phyloP scores from a whole-genome alignment of 2,113 vertebrate genomes.

The Poecilia latipinna region DNA sequence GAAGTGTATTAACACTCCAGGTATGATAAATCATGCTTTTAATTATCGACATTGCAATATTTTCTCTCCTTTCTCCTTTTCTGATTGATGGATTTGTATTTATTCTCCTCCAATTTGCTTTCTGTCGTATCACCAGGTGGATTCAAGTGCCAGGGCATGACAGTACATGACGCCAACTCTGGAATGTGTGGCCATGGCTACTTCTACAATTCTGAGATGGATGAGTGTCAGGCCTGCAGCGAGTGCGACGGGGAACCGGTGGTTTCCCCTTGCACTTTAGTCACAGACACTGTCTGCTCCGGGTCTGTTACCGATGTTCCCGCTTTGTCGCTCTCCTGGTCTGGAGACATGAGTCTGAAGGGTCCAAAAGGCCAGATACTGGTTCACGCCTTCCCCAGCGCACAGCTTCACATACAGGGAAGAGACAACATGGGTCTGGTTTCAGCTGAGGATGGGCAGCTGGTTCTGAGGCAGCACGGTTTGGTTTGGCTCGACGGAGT shows the following conservation, averaged over 20 bases:
- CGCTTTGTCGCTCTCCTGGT: conserved; percentile 83
- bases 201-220: conserved; percentile 85
- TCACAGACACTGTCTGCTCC: conserved; percentile 82
- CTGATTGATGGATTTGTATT: neutral
- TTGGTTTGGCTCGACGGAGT: conserved; percentile 87
- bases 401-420: conserved; percentile 81
- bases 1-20: conserved; percentile 88
- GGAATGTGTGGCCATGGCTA: conserved; percentile 83
- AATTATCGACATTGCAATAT: neutral
- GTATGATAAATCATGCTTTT: conserved; percentile 29
- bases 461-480: conserved; percentile 84
- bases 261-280: conserved; percentile 77
- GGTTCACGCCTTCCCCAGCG: conserved; percentile 73
- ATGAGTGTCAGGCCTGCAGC: conserved; percentile 86
- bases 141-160: conserved; percentile 87
- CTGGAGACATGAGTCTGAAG: conserved; percentile 73
- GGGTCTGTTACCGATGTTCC: conserved; percentile 74
- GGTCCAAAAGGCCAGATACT: conserved; percentile 44
- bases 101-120: neutral
- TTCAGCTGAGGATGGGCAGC: conserved; percentile 66
- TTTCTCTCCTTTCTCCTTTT: neutral
- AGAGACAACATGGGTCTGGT: conserved; percentile 67
- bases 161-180: conserved; percentile 78
- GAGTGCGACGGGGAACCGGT: conserved; percentile 81
- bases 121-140: conserved; percentile 79